Percentiles rank a stretch among this genome's conserved stretches.
Evolutionary conservation across 2,888 invertebrate genomes (phyloP).

Genomic region (Synergus itoensis): DNA sequence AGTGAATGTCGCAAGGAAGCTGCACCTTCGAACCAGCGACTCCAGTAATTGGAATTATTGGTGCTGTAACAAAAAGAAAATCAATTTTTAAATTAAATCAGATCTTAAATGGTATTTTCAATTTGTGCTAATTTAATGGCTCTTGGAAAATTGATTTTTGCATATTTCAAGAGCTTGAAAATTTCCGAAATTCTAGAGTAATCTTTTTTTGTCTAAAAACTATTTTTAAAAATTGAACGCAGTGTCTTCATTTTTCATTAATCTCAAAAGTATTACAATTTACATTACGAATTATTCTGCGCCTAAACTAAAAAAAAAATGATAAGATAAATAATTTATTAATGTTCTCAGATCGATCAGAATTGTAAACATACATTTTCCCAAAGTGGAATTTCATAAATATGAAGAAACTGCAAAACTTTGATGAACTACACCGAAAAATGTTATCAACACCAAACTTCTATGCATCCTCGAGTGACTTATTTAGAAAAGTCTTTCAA

Average conservation of each 20-base stretch:
- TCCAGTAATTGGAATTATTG: constrained; percentile 89
- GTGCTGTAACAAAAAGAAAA: constrained; percentile 82
- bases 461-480: neutral
- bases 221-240: too few species aligned
- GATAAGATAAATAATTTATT: neutral
- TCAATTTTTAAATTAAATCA: neutral
- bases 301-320: too few species aligned
- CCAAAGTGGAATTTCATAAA: neutral
- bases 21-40: constrained; percentile 90
- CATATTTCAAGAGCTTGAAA: too few species aligned
- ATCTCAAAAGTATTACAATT: too few species aligned
- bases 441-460: neutral
- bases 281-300: too few species aligned
- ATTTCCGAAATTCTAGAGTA: too few species aligned
- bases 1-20: constrained; percentile 92
- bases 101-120: too few species aligned
- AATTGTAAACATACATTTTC: neutral
- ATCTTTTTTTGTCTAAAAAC: too few species aligned
- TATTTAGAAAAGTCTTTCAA: neutral
- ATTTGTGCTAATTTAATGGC: too few species aligned
- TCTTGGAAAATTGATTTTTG: too few species aligned
- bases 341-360: neutral
- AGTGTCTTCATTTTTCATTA: too few species aligned
- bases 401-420: neutral
- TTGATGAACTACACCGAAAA: neutral